Evolutionary conservation across 2,888 invertebrate genomes (phyloP).

Genomic region (Orchesella flavescens): DNA sequence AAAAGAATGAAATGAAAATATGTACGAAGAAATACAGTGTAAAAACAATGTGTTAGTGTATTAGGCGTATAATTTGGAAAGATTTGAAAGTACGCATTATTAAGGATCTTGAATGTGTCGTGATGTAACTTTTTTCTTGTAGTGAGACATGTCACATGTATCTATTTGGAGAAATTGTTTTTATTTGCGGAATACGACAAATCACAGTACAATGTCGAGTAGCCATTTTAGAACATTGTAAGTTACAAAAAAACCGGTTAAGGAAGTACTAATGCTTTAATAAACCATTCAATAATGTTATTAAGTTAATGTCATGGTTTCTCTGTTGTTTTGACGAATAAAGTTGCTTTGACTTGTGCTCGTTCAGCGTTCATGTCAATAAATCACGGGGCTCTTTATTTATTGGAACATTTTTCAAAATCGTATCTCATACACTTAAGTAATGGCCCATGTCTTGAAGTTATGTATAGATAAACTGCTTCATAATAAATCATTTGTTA

Average conservation of each 20-base stretch:
- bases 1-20: no score
- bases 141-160: no score
- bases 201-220: constrained; percentile 65
- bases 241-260: constrained; percentile 14
- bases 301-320: constrained; percentile 55
- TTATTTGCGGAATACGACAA: constrained; percentile 62
- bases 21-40: no score
- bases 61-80: no score
- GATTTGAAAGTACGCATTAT: no score
- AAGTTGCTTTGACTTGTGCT: constrained; percentile 64
- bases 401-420: not conserved
- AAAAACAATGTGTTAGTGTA: no score
- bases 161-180: not conserved
- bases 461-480: no score
- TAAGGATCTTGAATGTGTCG: no score
- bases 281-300: not conserved
- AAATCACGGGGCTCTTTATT: not conserved
- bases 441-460: not conserved
- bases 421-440: not conserved
- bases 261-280: constrained; percentile 32
- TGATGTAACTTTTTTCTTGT: no score
- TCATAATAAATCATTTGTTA: no score
- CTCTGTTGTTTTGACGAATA: constrained; percentile 54
- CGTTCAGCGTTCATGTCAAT: constrained; percentile 56
- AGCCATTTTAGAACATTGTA: constrained; percentile 55